Evolutionary conservation across 2,888 invertebrate genomes (phyloP), one percentile per base, ranked within the genome.

Genomic region (Drosophila histrio): DNA sequence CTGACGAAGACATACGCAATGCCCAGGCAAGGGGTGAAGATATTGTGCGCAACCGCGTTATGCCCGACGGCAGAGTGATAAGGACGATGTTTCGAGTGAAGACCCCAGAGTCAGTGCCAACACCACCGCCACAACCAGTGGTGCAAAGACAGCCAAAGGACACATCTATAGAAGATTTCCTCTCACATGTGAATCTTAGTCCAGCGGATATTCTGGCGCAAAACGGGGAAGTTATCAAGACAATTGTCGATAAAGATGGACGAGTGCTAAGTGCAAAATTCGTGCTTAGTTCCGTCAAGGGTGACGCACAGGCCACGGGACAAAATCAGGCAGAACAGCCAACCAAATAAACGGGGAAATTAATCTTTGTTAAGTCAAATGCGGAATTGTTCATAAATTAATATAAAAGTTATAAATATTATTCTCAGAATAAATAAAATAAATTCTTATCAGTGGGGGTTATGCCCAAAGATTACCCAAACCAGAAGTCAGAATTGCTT

Each of bases 221-320:
- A 8, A 78, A 80, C 26, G 88, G 88, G 0, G 85, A 79, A 24
- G 17, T 87, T 13, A 21, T 78, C 22, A 83, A 77, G 50, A 87
- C 86, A 0, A 56, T 89, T 52, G 66, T 86, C 9, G 89, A 89
- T 24, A 78, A 77, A 9, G 64, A 89, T 44, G 89, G 89, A 0
- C 76, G 89, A 3, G 60, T 88, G 0, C 41, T 89, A 22, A 88
- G 86, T 24, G 88, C 67, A 1, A 77, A 59, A 22, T 89, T 88
- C 61, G 75, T 86, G 1, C 59, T 89, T 0, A 89, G 86, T 61
- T 32, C 52, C 0, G 66, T 78, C 39, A 87, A 70, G 26, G 72
- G 53, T 1, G 65, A 52, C 11, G 41, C 49, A 0, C n/a, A 41
- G 19, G 17, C 24, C 26, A 38, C 11, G 1, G 54, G 41, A 2